Evolutionary conservation across 1,140 invertebrate genomes (phyloP), one percentile per base, ranked within the genome.

Genomic region (Leguminivora glycinivorella): DNA sequence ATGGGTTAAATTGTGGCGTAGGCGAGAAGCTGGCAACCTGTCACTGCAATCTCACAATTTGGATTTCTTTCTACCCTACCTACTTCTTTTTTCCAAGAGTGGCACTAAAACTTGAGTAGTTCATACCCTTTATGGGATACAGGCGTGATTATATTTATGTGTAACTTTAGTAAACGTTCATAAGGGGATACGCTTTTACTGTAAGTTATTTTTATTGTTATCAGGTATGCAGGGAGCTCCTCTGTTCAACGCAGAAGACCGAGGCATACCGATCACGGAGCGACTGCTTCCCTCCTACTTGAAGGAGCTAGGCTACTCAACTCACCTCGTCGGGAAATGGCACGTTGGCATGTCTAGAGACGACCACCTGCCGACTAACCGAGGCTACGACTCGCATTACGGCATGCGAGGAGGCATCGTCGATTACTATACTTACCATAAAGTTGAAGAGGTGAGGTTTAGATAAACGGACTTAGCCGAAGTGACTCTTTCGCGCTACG

Each of bases 301-400:
- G 56, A 94, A 94, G 79, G 92, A 94, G n/a, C 83, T 94, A 0
- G 97, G 97, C 0, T 98, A 98, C 85, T 85, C 87, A 6, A 98
- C 96, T 0, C 95, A 96, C 85, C 93, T 96, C 22, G 93, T 98
- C 14, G 98, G 98, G 29, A 98, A 98, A 91, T 98, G 97, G 97
- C 97, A 98, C 81, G 92, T 97, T 60, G 97, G 96, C 0, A 96
- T 94, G 83, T 94, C 93, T 69, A 92, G 92, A 67, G 93, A 92
- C 26, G 93, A 95, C 67, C 96, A 95, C 76, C 95, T 96, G 4
- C 97, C 97, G 1, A 94, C 94, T 0, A 92, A 92, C n/a, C 92
- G 97, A 38, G 97, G 97, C 17, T 98, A 98, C 76, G 95, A 97
- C 75, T 93, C 94, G 12, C 96, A 97, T 83, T 97, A 95, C 83